Evolutionary conservation across 2,113 vertebrate species (phyloP).

Genomic region (Nesoenas mayeri): DNA sequence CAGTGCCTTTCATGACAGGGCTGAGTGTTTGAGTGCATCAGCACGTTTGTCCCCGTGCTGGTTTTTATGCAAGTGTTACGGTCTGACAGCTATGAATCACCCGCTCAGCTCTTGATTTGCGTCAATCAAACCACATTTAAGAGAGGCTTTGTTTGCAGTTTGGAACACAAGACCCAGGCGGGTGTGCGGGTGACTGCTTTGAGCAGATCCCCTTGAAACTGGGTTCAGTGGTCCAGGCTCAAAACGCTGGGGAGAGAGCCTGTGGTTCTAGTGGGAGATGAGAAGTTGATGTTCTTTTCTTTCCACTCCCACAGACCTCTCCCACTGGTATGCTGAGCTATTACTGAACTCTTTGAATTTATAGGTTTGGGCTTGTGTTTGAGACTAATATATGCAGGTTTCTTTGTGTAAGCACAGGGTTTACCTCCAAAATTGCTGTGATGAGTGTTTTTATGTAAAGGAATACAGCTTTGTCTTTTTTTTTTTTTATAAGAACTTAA

Average conservation of each 20-base stretch:
- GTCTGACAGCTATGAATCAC: constrained; percentile 59
- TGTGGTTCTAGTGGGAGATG: neutral
- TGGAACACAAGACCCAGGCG: neutral
- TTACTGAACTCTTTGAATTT: neutral
- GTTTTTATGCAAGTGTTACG: neutral
- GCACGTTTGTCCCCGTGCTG: neutral
- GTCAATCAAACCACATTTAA: constrained; percentile 73
- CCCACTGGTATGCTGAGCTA: neutral
- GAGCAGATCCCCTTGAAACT: neutral
- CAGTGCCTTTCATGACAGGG: neutral
- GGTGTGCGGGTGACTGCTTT: neutral
- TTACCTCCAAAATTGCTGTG: neutral
- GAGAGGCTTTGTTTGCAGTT: constrained; percentile 37
- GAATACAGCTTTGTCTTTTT: neutral
- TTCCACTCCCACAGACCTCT: neutral
- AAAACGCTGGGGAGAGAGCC: neutral
- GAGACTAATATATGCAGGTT: accelerated
- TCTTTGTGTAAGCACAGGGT: accelerated
- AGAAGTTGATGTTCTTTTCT: neutral
- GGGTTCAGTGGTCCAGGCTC: neutral
- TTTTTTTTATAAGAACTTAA: neutral
- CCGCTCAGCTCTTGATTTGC: constrained; percentile 56
- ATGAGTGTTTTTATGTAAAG: neutral
- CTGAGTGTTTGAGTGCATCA: neutral
- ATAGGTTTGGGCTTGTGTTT: accelerated